Base-by-base conservation (phyloP, 2,888 invertebrate genomes). In the Perizoma flavofasciatum region DNA sequence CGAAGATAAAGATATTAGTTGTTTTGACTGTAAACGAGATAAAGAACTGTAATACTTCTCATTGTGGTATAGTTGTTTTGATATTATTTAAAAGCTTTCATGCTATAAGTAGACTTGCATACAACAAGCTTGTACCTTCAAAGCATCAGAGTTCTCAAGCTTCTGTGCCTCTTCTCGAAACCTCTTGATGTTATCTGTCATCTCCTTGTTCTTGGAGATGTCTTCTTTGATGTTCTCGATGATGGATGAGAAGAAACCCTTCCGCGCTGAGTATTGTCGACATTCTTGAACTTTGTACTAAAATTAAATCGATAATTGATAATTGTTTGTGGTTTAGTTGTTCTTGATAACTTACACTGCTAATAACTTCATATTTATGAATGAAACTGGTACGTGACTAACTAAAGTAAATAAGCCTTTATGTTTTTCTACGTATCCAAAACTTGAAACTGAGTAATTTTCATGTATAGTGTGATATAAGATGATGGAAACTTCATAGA, bases 81-180 rank as follows among this genome's bases (percentile, higher is more conserved):
- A 22, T 22, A 22, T 2, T 22, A 2, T 22, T 22, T 22, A 3
- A 22, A 22, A 22, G 22, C 22, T 22, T 22, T 22, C 22, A 22
- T 22, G 22, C 22, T 22, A 22, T 22, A 22, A 22, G 22, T 1
- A 22, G 1, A 22, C 22, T 22, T 22, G 22, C 1, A 22, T 22
- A 22, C 22, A 22, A 22, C 22, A 22, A 22, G 22, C 22, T 22
- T 22, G 32, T 11, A 85, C 85, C 88, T 98, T 96, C 59, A 99
- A 86, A 0, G 99, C 98, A 55, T 99, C 99, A 0, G 99, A 98
- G 79, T 99, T 97, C 86, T 99, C 99, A 37, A 99, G 88, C 90
- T 98, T 98, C 70, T 98, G 95, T n/a, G 98, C 97, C 90, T 99
- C 99, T 87, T 98, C 97, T 62, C 98, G 93, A 80, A 99, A 99